Conservation (phyloP, 2,888 invertebrate species). For the Aromia moschata region DNA sequence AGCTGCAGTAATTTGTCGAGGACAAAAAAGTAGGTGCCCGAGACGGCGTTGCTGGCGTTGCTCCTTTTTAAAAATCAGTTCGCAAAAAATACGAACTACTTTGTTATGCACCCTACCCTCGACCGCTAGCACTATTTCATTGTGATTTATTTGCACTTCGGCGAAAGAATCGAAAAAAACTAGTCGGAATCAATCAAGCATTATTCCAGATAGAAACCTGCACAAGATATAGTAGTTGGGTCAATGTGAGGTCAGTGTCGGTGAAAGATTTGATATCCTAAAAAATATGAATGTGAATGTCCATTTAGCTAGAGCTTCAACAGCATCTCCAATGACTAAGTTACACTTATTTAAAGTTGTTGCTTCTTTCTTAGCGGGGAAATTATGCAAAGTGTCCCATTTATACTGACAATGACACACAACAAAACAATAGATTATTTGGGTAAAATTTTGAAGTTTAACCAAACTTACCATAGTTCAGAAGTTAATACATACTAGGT, state of each 20-base stretch:
- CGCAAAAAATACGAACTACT: slow-evolving; percentile 58
- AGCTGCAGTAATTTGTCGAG: slow-evolving; percentile 34
- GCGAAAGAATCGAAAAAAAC: slow-evolving; percentile 64
- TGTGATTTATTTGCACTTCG: slow-evolving; percentile 65
- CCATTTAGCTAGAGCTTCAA: no score
- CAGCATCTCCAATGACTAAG: no score
- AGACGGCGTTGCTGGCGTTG: slow-evolving; percentile 29
- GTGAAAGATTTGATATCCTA: slow-evolving; percentile 41
- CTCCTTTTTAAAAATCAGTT: slow-evolving; percentile 58
- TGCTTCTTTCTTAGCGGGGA: no score
- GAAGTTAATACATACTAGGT: no score
- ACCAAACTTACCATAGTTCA: no score
- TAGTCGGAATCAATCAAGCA: slow-evolving; percentile 65
- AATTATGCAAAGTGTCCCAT: no score
- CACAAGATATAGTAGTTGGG: slow-evolving; percentile 62
- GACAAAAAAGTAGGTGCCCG: slow-evolving; percentile 39
- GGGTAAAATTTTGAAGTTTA: no score
- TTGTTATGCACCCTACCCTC: slow-evolving; percentile 62
- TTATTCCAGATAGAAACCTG: slow-evolving; percentile 63
- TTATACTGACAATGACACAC: no score
- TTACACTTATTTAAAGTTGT: no score
- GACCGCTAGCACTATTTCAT: slow-evolving; percentile 62
- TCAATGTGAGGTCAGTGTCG: slow-evolving; percentile 59
- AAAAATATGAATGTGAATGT: slow-evolving; percentile 16
- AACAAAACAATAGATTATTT: no score